Evolutionary conservation across 2,797 vertebrate genomes (phyloP).

Genomic region (Cynopterus sphinx): DNA sequence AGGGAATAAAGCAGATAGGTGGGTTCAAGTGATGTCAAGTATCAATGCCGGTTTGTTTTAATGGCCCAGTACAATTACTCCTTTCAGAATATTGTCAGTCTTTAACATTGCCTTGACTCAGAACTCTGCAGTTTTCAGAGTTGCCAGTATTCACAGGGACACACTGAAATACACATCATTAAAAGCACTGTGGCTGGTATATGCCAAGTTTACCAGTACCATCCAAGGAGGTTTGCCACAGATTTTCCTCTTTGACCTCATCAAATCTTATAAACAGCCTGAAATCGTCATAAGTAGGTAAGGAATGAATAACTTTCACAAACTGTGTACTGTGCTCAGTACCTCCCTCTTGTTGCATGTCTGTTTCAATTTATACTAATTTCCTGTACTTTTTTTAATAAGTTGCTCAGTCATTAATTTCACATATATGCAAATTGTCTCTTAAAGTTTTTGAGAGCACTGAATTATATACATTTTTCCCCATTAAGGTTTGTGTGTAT

Average conservation of each 20-base stretch:
- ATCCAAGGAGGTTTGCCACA: neutral
- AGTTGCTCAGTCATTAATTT: neutral
- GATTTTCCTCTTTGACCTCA: neutral
- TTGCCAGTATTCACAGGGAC: neutral
- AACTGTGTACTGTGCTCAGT: neutral
- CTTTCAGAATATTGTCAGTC: neutral
- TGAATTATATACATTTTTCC: neutral
- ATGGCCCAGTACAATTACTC: neutral
- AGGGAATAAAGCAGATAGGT: slow-evolving; percentile 5
- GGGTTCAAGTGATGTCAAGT: slow-evolving; percentile 60
- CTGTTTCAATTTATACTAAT: neutral
- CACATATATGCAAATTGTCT: neutral
- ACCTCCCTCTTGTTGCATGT: neutral
- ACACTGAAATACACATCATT: neutral
- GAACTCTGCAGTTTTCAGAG: neutral
- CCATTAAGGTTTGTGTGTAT: neutral
- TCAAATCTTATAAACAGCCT: neutral
- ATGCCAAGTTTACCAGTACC: neutral
- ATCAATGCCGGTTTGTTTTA: slow-evolving; percentile 32
- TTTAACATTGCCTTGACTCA: slow-evolving; percentile 38
- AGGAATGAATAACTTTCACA: neutral
- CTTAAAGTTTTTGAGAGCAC: neutral
- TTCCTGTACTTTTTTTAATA: neutral
- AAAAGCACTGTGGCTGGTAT: neutral
- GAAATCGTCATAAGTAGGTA: neutral